Percentiles rank a stretch among this genome's conserved stretches.
Conservation (phyloP, 2,797 vertebrate genomes). For the Myripristis jacobus region DNA sequence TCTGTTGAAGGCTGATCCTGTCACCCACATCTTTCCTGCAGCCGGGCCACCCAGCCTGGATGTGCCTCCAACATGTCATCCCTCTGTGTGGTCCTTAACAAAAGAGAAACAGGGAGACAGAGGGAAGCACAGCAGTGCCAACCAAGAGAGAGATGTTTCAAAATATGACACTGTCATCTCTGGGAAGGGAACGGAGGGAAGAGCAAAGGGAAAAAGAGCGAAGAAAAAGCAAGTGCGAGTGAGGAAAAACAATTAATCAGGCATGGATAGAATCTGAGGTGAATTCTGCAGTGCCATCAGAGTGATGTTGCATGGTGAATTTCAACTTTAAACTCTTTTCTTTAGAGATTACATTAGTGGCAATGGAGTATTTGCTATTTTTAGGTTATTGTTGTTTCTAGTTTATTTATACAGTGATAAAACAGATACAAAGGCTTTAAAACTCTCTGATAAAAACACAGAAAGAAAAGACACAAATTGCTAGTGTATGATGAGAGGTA, state of each 20-base stretch:
- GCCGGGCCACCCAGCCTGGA: slow-evolving; percentile 87
- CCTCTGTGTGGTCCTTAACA: slow-evolving; percentile 87
- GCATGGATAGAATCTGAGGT: slow-evolving; percentile 46
- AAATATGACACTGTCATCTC: slow-evolving; percentile 86
- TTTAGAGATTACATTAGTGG: too few relatives aligned
- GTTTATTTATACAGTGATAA: not conserved
- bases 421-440: too few relatives aligned
- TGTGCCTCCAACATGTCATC: slow-evolving; percentile 86
- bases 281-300: slow-evolving; percentile 30
- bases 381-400: slow-evolving; percentile 3
- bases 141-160: slow-evolving; percentile 82
- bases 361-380: too few relatives aligned
- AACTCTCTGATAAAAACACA: slow-evolving; percentile 4
- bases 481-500: not conserved
- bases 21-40: slow-evolving; percentile 84
- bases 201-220: not conserved
- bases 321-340: slow-evolving; percentile 10
- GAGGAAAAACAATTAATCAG: slow-evolving; percentile 38
- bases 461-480: slow-evolving; percentile 5
- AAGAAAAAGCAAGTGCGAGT: slow-evolving; percentile 37
- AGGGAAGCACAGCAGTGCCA: slow-evolving; percentile 79
- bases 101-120: slow-evolving; percentile 82
- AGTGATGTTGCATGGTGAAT: slow-evolving; percentile 26
- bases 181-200: slow-evolving; percentile 71
- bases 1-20: slow-evolving; percentile 85